phyloP scores from a whole-genome alignment of 1,140 invertebrate genomes.

The Pollicipes pollicipes region DNA sequence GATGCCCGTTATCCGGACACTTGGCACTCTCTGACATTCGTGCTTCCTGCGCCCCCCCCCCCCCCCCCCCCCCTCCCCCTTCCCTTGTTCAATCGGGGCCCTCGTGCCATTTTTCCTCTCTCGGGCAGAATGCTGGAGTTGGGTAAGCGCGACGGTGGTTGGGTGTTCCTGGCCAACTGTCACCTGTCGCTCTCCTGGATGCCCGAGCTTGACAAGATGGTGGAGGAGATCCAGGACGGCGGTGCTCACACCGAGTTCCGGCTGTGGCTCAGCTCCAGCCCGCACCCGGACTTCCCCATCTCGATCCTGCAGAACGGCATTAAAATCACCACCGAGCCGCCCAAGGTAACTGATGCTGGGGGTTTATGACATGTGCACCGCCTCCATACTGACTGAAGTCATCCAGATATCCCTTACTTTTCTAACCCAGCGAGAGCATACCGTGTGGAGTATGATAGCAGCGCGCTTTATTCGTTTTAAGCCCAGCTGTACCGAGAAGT shows the following conservation, averaged over 20 bases:
- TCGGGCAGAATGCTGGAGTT: slow-evolving; percentile 39
- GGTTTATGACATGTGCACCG: slow-evolving; percentile 63
- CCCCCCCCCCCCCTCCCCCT: too few species aligned
- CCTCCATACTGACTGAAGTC: too few species aligned
- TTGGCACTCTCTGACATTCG: too few species aligned
- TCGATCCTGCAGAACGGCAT: slow-evolving; percentile 35
- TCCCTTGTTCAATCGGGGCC: too few species aligned
- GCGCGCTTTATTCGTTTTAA: too few species aligned
- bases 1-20: too few species aligned
- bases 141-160: slow-evolving; percentile 30
- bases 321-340: slow-evolving; percentile 38
- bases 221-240: slow-evolving; percentile 48
- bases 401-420: too few species aligned
- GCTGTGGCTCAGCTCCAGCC: slow-evolving; percentile 36
- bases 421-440: too few species aligned
- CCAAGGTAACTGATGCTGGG: slow-evolving; percentile 46
- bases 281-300: slow-evolving; percentile 33
- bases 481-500: too few species aligned
- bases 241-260: slow-evolving; percentile 30
- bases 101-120: too few species aligned
- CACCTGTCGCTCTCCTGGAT: slow-evolving; percentile 78
- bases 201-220: slow-evolving; percentile 61
- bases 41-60: too few species aligned
- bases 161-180: slow-evolving; percentile 43
- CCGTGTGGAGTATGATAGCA: too few species aligned